Percentiles rank a stretch among this genome's conserved stretches.
Conservation (phyloP, 2,797 vertebrate species). For the Erethizon dorsatum region DNA sequence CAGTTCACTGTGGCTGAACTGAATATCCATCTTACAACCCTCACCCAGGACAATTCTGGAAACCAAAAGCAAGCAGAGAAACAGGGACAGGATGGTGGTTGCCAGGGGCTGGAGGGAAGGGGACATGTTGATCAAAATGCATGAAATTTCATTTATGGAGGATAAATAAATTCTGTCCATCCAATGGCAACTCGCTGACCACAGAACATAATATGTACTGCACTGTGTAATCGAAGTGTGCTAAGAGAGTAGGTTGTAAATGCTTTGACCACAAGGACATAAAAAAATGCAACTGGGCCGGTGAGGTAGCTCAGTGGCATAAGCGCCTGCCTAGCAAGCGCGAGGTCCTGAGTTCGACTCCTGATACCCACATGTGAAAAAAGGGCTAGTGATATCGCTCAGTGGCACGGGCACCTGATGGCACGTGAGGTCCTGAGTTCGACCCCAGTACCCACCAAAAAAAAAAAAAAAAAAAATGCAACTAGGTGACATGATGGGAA, state of each 20-base stretch:
- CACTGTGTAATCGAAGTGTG: background rate
- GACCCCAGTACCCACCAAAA: no score
- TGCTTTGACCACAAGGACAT: background rate
- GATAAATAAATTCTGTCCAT: background rate
- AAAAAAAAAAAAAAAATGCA: background rate
- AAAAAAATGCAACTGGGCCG: background rate
- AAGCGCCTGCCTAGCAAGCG: no score
- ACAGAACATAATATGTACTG: background rate
- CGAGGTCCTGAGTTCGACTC: no score
- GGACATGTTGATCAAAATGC: accelerated
- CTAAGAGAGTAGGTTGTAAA: background rate
- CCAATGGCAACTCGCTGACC: background rate
- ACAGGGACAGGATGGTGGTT: background rate
- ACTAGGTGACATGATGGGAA: background rate
- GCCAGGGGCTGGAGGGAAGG: background rate
- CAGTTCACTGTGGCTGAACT: background rate
- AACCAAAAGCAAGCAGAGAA: background rate
- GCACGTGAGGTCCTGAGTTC: no score
- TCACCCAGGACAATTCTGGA: constrained; percentile 33
- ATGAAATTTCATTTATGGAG: background rate
- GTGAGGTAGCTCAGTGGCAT: no score
- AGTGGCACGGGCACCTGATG: no score
- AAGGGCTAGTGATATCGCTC: no score
- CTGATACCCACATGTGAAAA: no score
- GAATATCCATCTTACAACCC: background rate